These are phyloP conservation scores for Eretmochelys imbricata DNA, from an alignment of 2,113 vertebrate species.

Conservation along the genomic window DNA sequence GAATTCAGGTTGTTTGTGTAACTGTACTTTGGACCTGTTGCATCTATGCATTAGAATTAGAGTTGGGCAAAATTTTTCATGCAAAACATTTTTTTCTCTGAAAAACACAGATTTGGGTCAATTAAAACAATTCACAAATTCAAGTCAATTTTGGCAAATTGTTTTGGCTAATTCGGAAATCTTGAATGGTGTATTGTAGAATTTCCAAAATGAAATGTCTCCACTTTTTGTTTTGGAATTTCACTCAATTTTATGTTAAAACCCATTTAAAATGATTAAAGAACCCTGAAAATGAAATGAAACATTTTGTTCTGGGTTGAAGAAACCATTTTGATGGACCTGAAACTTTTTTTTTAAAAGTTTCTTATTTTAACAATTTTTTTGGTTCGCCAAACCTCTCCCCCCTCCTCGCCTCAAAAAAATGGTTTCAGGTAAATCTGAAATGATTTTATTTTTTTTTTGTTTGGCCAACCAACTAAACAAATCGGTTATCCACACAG, in stretches of 20 bases:
- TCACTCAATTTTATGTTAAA: background rate
- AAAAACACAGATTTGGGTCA: background rate
- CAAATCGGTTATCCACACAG: background rate
- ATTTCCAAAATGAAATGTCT: background rate
- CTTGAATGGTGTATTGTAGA: background rate
- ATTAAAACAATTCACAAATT: background rate
- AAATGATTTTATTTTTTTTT: background rate
- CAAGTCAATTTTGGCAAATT: background rate
- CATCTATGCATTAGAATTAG: background rate
- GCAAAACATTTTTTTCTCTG: background rate
- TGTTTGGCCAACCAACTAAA: background rate
- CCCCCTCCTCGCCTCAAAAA: background rate
- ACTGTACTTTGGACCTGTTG: background rate
- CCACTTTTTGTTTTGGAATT: background rate
- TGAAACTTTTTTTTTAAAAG: background rate
- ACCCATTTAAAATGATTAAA: background rate
- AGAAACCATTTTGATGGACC: background rate
- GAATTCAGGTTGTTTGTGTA: background rate
- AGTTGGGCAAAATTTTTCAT: background rate
- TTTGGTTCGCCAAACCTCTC: background rate
- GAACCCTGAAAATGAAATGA: background rate
- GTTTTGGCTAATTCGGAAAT: background rate
- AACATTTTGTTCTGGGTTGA: background rate
- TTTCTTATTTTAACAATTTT: background rate
- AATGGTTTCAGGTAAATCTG: background rate